phyloP scores from a whole-genome alignment of 2,113 vertebrate genomes.

The Rhinopithecus roxellana region DNA sequence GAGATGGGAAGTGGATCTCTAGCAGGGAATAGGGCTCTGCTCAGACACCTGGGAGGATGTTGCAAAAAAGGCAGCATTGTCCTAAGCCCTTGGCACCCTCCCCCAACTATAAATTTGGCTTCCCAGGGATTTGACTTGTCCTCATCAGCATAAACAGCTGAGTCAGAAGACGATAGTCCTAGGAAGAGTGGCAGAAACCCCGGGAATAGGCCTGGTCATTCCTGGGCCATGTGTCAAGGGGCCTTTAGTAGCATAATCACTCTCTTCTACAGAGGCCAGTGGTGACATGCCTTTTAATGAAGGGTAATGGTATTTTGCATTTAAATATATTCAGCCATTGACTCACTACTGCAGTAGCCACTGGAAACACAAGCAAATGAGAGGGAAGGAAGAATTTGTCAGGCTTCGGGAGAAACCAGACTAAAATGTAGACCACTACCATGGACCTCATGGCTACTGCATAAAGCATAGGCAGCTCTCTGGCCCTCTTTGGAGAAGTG shows the following conservation, averaged over 20 bases:
- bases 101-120: background rate
- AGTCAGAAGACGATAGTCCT: background rate
- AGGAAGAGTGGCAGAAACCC: background rate
- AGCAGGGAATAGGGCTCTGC: background rate
- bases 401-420: background rate
- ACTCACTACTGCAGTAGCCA: slow-evolving; percentile 47
- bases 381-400: background rate
- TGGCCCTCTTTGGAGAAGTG: background rate
- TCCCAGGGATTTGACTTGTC: background rate
- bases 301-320: slow-evolving; percentile 45
- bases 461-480: background rate
- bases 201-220: background rate
- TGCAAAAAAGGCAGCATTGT: background rate
- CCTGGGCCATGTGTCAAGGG: background rate
- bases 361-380: slow-evolving; percentile 13
- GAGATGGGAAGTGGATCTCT: background rate
- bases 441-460: background rate
- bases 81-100: background rate
- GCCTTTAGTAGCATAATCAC: background rate
- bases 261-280: background rate
- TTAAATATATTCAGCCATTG: slow-evolving; percentile 44
- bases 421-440: background rate
- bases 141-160: background rate
- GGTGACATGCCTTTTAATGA: slow-evolving; percentile 59
- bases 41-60: background rate